Conservation (phyloP, 2,888 invertebrate species). For the Acrobeloides nanus region DNA sequence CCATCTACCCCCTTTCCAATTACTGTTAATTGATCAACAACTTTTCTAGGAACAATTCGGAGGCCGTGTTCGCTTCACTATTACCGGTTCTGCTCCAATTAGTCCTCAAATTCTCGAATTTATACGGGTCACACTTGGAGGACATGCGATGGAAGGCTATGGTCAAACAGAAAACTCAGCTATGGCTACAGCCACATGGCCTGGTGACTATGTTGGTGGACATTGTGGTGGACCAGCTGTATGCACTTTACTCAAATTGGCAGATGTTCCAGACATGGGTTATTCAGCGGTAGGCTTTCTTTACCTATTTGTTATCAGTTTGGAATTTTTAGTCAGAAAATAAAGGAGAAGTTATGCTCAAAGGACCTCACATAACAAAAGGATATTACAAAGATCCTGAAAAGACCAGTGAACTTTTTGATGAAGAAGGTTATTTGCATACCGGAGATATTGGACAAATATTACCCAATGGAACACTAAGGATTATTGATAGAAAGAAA, state of each 20-base stretch:
- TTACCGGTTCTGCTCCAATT: constrained; percentile 89
- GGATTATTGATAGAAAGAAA: constrained; percentile 59
- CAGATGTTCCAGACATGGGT: constrained; percentile 51
- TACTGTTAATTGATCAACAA: too few relatives aligned
- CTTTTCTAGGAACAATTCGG: constrained; percentile 69
- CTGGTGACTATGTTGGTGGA: constrained; percentile 39
- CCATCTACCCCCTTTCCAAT: too few relatives aligned
- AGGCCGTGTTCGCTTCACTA: constrained; percentile 68
- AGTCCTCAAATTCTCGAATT: constrained; percentile 59
- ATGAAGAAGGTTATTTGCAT: constrained; percentile 59
- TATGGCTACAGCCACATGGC: constrained; percentile 41
- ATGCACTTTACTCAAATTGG: constrained; percentile 53
- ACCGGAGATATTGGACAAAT: constrained; percentile 48
- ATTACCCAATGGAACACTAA: constrained; percentile 55
- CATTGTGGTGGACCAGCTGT: constrained; percentile 37
- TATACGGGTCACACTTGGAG: constrained; percentile 53
- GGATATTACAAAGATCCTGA: constrained; percentile 65
- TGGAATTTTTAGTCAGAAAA: constrained; percentile 25
- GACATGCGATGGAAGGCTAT: constrained; percentile 51
- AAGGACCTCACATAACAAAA: constrained; percentile 44
- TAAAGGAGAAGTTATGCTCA: constrained; percentile 36
- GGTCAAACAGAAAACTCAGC: constrained; percentile 52
- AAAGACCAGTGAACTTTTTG: constrained; percentile 77
- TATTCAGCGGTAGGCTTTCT: constrained; percentile 41
- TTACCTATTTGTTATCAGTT: too few relatives aligned